phyloP scores from a whole-genome alignment of 1,140 invertebrate species.

The Cydia strobilella region DNA sequence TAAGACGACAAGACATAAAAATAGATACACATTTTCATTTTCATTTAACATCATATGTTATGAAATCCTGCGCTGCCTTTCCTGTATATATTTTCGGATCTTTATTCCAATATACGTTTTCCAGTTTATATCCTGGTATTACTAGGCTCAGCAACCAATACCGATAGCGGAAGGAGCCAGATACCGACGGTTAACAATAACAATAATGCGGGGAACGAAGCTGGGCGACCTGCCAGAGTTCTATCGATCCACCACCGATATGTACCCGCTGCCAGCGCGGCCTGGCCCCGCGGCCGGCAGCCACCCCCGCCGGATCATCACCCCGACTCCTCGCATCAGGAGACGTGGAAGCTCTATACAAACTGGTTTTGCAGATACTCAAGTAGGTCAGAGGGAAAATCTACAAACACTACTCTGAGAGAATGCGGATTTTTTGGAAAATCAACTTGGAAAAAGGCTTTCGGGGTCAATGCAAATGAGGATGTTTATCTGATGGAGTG shows the following conservation, averaged over 20 bases:
- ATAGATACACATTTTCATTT: conserved; percentile 23
- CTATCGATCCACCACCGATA: conserved; percentile 66
- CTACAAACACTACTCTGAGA: conserved; percentile 73
- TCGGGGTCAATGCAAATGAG: conserved; percentile 72
- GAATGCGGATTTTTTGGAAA: conserved; percentile 70
- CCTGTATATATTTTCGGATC: conserved; percentile 35
- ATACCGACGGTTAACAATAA: conserved; percentile 74
- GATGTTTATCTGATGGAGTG: conserved; percentile 55
- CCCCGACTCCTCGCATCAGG: conserved; percentile 42
- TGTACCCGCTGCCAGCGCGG: conserved; percentile 53
- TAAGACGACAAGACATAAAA: conserved; percentile 5
- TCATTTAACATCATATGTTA: conserved; percentile 21
- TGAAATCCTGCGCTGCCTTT: conserved; percentile 3
- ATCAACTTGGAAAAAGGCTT: conserved; percentile 61
- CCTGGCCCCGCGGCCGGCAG: conserved; percentile 60
- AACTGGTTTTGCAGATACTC: conserved; percentile 58
- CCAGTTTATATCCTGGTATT: conserved; percentile 54
- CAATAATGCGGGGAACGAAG: conserved; percentile 73
- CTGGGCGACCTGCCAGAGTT: conserved; percentile 75
- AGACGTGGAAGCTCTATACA: conserved; percentile 50
- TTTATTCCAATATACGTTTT: conserved; percentile 47
- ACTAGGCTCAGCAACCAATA: conserved; percentile 70
- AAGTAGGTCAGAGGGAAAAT: conserved; percentile 79
- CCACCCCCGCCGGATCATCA: conserved; percentile 46
- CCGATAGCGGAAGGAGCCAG: conserved; percentile 58